These are phyloP conservation scores for Conus canariensis DNA, from an alignment of 2,888 invertebrate species.

Conservation along the genomic window DNA sequence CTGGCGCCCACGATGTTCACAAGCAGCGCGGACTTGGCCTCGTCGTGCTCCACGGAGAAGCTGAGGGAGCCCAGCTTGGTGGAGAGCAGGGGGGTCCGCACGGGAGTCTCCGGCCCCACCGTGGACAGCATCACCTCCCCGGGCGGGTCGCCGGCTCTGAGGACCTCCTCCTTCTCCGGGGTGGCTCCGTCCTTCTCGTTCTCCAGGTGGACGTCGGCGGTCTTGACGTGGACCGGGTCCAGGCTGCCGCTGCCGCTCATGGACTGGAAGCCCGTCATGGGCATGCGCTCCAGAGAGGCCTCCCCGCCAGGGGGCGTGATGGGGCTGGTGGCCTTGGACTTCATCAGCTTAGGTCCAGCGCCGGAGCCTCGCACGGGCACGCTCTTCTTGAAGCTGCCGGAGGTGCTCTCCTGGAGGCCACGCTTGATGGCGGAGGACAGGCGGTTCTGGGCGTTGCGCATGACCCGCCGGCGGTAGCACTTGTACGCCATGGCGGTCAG, in stretches of 20 bases:
- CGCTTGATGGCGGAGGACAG: slow-evolving; percentile 77
- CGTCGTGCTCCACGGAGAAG: slow-evolving; percentile 93
- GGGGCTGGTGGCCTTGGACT: slow-evolving; percentile 76
- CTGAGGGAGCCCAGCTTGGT: slow-evolving; percentile 88
- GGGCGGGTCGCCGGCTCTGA: neutral
- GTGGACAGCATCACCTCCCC: neutral
- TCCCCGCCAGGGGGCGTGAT: slow-evolving; percentile 66
- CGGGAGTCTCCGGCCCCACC: slow-evolving; percentile 8
- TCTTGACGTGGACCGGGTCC: slow-evolving; percentile 69
- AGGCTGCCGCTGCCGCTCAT: slow-evolving; percentile 49
- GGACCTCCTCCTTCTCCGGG: slow-evolving; percentile 73
- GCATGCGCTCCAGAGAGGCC: slow-evolving; percentile 66
- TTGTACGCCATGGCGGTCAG: slow-evolving; percentile 84
- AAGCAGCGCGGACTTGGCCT: slow-evolving; percentile 92
- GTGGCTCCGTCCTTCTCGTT: slow-evolving; percentile 79
- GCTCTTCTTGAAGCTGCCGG: slow-evolving; percentile 86
- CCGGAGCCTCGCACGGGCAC: slow-evolving; percentile 85
- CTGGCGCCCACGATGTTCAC: slow-evolving; percentile 95
- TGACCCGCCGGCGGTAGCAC: slow-evolving; percentile 83
- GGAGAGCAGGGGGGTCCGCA: slow-evolving; percentile 41
- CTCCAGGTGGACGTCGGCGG: slow-evolving; percentile 77
- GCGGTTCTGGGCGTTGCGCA: slow-evolving; percentile 75
- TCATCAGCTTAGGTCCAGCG: slow-evolving; percentile 63
- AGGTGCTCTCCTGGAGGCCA: slow-evolving; percentile 73
- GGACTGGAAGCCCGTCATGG: slow-evolving; percentile 81